phyloP scores from a whole-genome alignment of 2,888 invertebrate genomes.

The Euproctis similis region DNA sequence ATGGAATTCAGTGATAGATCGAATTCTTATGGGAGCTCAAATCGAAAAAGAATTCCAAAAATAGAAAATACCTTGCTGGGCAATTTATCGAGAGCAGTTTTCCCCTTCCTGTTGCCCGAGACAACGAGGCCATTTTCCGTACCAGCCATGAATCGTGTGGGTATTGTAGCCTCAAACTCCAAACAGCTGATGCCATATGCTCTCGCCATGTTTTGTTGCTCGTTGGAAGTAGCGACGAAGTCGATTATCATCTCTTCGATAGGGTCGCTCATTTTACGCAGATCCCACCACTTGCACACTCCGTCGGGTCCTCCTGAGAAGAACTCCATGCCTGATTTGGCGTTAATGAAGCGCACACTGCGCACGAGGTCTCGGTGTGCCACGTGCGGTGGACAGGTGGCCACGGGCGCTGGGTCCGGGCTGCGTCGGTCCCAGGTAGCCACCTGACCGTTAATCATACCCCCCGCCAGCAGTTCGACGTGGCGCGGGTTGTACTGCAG shows the following conservation, averaged over 20 bases:
- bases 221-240: constrained; percentile 69
- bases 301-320: constrained; percentile 95
- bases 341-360: constrained; percentile 90
- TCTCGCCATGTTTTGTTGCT: constrained; percentile 67
- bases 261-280: constrained; percentile 78
- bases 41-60: no score
- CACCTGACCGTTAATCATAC: constrained; percentile 81
- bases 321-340: constrained; percentile 94
- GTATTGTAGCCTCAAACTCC: constrained; percentile 84
- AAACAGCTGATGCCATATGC: constrained; percentile 78
- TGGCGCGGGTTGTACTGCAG: constrained; percentile 92
- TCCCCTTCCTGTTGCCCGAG: constrained; percentile 82
- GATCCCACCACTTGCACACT: constrained; percentile 88
- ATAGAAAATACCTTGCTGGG: constrained; percentile 72
- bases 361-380: constrained; percentile 92
- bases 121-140: constrained; percentile 80
- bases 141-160: constrained; percentile 83
- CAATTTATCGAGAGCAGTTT: constrained; percentile 79
- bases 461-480: constrained; percentile 78
- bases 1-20: no score
- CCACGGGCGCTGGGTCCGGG: constrained; percentile 78
- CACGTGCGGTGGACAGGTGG: constrained; percentile 82
- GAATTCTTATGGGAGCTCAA: no score
- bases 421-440: constrained; percentile 85
- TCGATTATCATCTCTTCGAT: constrained; percentile 81